Conservation (phyloP, 2,797 vertebrate genomes). For the Pseudotriccus pelzelni region DNA sequence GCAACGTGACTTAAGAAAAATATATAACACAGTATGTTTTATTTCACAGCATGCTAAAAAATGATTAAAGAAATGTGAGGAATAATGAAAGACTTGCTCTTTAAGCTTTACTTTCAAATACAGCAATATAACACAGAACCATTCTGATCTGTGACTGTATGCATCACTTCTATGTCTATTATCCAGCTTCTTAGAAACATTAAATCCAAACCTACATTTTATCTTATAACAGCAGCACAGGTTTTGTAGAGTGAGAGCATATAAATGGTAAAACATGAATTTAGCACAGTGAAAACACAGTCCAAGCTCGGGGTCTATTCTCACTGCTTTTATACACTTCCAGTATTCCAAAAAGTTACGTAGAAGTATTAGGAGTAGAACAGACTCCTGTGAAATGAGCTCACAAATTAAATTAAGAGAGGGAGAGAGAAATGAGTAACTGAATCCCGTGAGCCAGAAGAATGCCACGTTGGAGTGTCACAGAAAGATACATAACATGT, state of each 20-base stretch:
- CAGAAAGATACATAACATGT: neutral
- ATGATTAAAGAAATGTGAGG: slow-evolving; percentile 49
- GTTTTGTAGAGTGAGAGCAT: neutral
- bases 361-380: neutral
- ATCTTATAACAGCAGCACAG: slow-evolving; percentile 4
- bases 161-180: neutral
- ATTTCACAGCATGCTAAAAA: slow-evolving; percentile 47
- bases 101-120: slow-evolving; percentile 15
- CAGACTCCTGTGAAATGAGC: slow-evolving; percentile 1
- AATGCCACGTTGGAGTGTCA: neutral
- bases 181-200: slow-evolving; percentile 19
- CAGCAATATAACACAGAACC: neutral
- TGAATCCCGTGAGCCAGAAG: neutral
- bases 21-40: neutral
- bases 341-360: neutral
- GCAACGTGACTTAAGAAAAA: slow-evolving; percentile 3
- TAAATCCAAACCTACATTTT: slow-evolving; percentile 42
- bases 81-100: slow-evolving; percentile 13
- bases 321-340: neutral
- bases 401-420: slow-evolving; percentile 23
- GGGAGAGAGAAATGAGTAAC: neutral
- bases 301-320: slow-evolving; percentile 9
- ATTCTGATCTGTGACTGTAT: neutral
- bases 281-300: slow-evolving; percentile 6
- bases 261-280: slow-evolving; percentile 16